These are phyloP conservation scores for Sphaerophoria rueppellii DNA, from an alignment of 2,888 invertebrate genomes.

Conservation along the genomic window DNA sequence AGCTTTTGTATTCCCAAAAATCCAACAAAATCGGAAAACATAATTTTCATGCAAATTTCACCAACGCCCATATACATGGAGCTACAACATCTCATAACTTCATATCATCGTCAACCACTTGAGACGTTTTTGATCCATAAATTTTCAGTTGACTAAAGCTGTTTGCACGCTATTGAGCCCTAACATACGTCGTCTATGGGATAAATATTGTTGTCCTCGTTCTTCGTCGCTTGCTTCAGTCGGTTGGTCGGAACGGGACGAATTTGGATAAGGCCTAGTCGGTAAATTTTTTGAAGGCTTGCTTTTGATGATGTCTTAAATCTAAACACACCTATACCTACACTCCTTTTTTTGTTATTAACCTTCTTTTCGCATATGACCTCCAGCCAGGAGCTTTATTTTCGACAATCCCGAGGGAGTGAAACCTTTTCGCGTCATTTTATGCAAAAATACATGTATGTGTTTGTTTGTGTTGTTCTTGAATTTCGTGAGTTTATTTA, in stretches of 20 bases:
- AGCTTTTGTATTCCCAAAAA: too few relatives aligned
- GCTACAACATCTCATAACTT: constrained; percentile 3
- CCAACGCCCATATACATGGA: too few relatives aligned
- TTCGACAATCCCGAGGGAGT: background rate
- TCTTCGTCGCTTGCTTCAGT: constrained; percentile 23
- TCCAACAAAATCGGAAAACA: too few relatives aligned
- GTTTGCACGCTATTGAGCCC: constrained; percentile 37
- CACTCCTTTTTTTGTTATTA: constrained; percentile 2
- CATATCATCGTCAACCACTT: constrained; percentile 42
- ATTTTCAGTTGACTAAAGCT: constrained; percentile 46
- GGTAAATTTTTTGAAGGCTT: constrained; percentile 19
- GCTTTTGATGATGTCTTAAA: constrained; percentile 16
- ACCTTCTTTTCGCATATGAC: constrained; percentile 17
- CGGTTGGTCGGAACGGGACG: background rate
- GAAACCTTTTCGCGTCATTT: constrained; percentile 22
- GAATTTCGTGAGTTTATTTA: constrained; percentile 12
- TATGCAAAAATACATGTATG: constrained; percentile 2
- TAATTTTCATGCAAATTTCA: too few relatives aligned
- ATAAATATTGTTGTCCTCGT: background rate
- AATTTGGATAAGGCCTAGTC: too few relatives aligned
- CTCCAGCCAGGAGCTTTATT: constrained; percentile 7
- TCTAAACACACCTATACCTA: background rate
- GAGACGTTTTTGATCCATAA: constrained; percentile 68
- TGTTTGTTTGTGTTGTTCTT: constrained; percentile 8
- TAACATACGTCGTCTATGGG: constrained; percentile 2